Evolutionary conservation across 2,888 invertebrate genomes (phyloP), one percentile per base, ranked within the genome.

Genomic region (Matsumyia berberina): DNA sequence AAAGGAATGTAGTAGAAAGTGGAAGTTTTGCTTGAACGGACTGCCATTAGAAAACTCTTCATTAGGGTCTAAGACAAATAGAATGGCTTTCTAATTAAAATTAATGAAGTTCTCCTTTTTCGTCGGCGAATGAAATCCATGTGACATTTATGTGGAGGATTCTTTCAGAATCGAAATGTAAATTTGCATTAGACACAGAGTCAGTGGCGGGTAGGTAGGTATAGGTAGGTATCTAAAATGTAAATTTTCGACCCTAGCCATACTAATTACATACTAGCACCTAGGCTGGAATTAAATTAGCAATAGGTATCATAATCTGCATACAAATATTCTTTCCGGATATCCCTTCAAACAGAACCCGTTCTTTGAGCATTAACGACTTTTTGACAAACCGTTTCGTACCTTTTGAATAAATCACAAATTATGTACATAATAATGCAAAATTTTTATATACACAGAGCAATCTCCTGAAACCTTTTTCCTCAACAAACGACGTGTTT

Each of bases 61-160:
- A 80, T 80, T 85, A 70, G 70, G 53, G 42, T 70, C 58, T 58
- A 19, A 55, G 46, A 64, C 79, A 69, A 70, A 85, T 64, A 58
- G 74, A 85, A 79, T 58, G 79, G 79, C 37, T 80, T 69, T 80
- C 79, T 85, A 80, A 85, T 85, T 85, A 85, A 85, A 76, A 81
- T 81, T 76, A 81, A 76, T 81, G 83, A 83, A 73, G 73, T 83
- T 79, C 73, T 79, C 39, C 67, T 12, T 58, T 49, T 53, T 49
- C 19, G 31, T 46, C 46, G 37, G 42, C 33, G 51, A 67, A 49
- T 58, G 33, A 17, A 66, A 58, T 76, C 49, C 29, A 37, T 33
- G 49, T 24, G 60, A 37, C 72, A 29, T 11, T 12, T 24, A 9
- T n/a, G n/a, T n/a, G 12, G n/a, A 29, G 15, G 29, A 69, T 49